These are phyloP conservation scores for Hyposmocoma kahamanoa DNA, from an alignment of 1,140 invertebrate genomes.

Conservation along the genomic window DNA sequence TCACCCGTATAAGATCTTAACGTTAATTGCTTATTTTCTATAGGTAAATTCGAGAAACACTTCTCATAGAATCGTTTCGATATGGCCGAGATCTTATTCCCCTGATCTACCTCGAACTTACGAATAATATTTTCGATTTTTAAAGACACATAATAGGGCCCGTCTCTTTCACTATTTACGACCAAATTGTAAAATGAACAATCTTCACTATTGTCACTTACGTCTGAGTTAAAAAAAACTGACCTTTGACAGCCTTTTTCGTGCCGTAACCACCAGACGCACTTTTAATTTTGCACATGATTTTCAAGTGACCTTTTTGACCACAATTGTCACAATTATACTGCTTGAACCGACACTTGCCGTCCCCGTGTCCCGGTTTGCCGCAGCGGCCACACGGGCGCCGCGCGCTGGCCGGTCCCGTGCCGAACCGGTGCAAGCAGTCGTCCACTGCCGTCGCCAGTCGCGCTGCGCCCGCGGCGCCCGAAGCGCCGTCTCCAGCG, in stretches of 20 bases:
- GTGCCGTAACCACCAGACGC: not conserved
- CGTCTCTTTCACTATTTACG: not conserved
- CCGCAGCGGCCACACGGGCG: constrained; percentile 9
- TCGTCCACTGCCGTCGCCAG: constrained; percentile 5
- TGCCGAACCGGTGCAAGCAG: constrained; percentile 13
- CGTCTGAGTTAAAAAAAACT: constrained; percentile 4
- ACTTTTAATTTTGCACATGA: constrained; percentile 7
- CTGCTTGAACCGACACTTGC: constrained; percentile 12
- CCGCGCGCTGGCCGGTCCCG: not conserved
- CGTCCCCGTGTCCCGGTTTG: not conserved
- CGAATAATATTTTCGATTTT: not conserved
- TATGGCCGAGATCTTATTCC: constrained; percentile 18
- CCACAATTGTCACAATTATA: constrained; percentile 13
- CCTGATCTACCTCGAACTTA: constrained; percentile 17
- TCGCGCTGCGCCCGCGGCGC: constrained; percentile 2
- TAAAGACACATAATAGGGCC: constrained; percentile 5
- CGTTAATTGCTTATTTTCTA: constrained; percentile 9
- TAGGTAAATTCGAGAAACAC: constrained; percentile 5
- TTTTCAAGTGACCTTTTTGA: constrained; percentile 13
- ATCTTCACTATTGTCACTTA: not conserved
- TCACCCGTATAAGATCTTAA: constrained; percentile 19
- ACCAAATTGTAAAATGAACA: not conserved
- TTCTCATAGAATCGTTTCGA: constrained; percentile 9
- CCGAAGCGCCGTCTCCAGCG: constrained; percentile 15
- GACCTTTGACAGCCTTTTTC: constrained; percentile 2